Percentiles rank a stretch among this genome's conserved stretches.
Evolutionary conservation across 2,888 invertebrate species (phyloP).

Genomic region (Hemithea aestivaria): DNA sequence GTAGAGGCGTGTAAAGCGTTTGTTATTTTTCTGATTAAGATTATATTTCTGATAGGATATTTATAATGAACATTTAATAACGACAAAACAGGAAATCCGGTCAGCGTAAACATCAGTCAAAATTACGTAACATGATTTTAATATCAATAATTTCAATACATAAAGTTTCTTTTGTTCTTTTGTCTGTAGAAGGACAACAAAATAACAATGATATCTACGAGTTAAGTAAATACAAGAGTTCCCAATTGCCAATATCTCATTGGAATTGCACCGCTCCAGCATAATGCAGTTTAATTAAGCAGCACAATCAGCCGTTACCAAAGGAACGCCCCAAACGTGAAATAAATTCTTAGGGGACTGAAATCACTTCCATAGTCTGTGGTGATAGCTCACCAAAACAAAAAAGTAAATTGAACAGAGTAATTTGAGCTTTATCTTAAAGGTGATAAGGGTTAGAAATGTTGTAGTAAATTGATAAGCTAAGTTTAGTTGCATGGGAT

Average conservation of each 20-base stretch:
- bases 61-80: no score
- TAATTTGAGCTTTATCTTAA: conserved; percentile 29
- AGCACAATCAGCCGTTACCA: conserved; percentile 71
- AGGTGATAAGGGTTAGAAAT: not conserved
- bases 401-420: conserved; percentile 19
- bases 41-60: no score
- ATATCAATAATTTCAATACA: no score
- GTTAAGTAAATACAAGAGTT: conserved; percentile 8
- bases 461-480: not conserved
- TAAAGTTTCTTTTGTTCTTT: no score
- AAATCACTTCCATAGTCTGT: conserved; percentile 54
- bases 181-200: no score
- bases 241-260: conserved; percentile 16
- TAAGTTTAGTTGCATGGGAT: conserved; percentile 49
- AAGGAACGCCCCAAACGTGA: conserved; percentile 72
- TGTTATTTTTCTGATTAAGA: no score
- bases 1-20: no score
- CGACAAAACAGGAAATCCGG: no score
- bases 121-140: no score
- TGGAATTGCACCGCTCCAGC: conserved; percentile 51
- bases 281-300: conserved; percentile 74
- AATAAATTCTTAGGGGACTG: conserved; percentile 69
- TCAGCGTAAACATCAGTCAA: no score
- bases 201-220: no score
- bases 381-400: conserved; percentile 40